A percentile compares a stretch with the other conserved stretches of the same genome.
phyloP scores from a whole-genome alignment of 2,888 invertebrate genomes.

The Cheilosia scutellata region DNA sequence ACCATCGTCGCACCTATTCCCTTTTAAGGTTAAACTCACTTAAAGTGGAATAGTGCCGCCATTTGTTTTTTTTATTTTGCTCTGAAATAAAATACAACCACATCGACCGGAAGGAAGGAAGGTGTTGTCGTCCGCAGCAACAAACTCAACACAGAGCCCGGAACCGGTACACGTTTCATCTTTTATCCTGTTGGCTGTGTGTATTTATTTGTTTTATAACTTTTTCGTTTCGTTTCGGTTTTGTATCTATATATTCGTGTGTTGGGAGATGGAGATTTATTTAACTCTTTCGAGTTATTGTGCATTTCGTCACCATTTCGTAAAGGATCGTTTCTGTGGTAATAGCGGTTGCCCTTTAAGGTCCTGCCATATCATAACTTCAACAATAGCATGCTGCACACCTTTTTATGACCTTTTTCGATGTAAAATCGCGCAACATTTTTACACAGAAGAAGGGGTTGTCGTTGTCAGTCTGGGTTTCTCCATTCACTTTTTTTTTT shows the following conservation, averaged over 20 bases:
- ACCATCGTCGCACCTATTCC: not conserved
- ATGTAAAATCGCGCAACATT: slow-evolving; percentile 16
- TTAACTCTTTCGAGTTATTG: slow-evolving; percentile 45
- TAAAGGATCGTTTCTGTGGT: slow-evolving; percentile 18
- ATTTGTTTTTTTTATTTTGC: slow-evolving; percentile 39
- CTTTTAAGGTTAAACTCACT: slow-evolving; percentile 8
- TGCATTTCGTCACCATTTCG: slow-evolving; percentile 46
- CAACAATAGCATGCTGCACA: not conserved
- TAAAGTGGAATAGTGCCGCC: not conserved
- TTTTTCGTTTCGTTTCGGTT: not conserved
- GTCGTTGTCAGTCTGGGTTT: not conserved
- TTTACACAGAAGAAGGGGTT: slow-evolving; percentile 22
- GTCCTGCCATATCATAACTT: slow-evolving; percentile 12
- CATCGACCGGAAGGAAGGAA: slow-evolving; percentile 41
- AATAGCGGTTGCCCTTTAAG: not conserved
- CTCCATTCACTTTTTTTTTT: not conserved
- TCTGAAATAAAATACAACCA: slow-evolving; percentile 37
- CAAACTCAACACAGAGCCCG: slow-evolving; percentile 14
- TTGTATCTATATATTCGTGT: not conserved
- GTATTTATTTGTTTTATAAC: slow-evolving; percentile 8
- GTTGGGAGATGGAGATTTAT: slow-evolving; percentile 6
- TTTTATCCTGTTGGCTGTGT: slow-evolving; percentile 30
- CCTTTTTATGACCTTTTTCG: slow-evolving; percentile 24
- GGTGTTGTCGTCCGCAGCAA: slow-evolving; percentile 40
- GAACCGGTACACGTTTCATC: slow-evolving; percentile 31